Base-by-base conservation (phyloP, 2,113 vertebrate genomes). In the Rhadina sibilatrix region DNA sequence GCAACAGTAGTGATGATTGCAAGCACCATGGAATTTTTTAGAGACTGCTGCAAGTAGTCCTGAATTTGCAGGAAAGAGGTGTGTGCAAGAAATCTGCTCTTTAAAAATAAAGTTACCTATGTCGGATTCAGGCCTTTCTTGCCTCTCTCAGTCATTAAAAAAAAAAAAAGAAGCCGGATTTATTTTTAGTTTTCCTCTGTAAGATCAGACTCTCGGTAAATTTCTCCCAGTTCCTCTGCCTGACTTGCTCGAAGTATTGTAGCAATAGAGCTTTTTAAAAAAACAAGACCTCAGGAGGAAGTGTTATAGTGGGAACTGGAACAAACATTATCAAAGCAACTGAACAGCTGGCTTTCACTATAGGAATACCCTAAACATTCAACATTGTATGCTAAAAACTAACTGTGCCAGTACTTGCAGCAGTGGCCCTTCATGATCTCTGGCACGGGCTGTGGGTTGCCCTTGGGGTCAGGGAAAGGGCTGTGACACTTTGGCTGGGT, bases 1-100 rank as follows among this genome's bases (percentile, higher is more conserved):
- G 42, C 30, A 68, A 27, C 0, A 0, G 50, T 18, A 59, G 16
- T 1, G 5, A n/a, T 79, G 70, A 30, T 5, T 65, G 49, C 12
- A 40, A 25, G 65, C 52, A 60, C 44, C 2, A 1, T 9, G 23
- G 57, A 82, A 86, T 75, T 83, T 75, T 83, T 66, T n/a, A 70
- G 71, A 65, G 19, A n/a, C 57, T 50, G 10, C 35, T 50, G 35
- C 13, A 50, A 63, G 6, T 40, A 77, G 53, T 37, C 49, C 35
- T 63, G 56, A 78, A 84, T 66, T 78, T 76, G 30, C 40, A 70
- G 42, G 11, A 27, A 31, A 54, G 49, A 49, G 12, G 4, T 24
- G 6, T 47, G 35, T 35, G 35, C 42, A 61, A 80, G 46, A 76
- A 88, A 76, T 14, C 6, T 21, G 24, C 18, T 76, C 38, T 85